phyloP scores from a whole-genome alignment of 2,113 vertebrate species.

The Cyprinodon brontotheroides region DNA sequence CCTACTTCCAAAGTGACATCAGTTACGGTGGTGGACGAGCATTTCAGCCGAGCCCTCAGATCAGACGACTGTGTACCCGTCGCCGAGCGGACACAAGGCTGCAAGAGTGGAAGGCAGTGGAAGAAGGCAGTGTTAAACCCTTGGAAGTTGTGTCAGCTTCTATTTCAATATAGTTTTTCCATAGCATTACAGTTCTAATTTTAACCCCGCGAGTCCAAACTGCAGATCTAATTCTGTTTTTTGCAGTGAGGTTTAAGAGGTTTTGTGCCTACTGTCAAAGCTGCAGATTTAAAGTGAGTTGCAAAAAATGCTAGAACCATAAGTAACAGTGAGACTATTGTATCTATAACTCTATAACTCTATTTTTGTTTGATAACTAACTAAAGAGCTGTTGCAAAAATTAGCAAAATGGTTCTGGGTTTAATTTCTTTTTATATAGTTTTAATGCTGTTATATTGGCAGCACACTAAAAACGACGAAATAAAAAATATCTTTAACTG shows the following conservation, averaged over 20 bases:
- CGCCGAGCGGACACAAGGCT: constrained; percentile 70
- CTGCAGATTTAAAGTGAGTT: neutral
- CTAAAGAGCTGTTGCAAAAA: too few relatives aligned
- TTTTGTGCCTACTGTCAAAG: too few relatives aligned
- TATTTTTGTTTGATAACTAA: too few relatives aligned
- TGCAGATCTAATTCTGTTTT: neutral
- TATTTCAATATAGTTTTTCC: neutral
- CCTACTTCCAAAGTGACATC: constrained; percentile 98
- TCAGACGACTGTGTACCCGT: constrained; percentile 84
- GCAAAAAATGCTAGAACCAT: neutral
- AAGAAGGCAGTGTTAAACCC: too few relatives aligned
- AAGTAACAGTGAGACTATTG: too few relatives aligned
- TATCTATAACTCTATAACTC: too few relatives aligned
- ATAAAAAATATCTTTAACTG: too few relatives aligned
- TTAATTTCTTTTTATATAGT: too few relatives aligned
- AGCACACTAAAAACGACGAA: too few relatives aligned
- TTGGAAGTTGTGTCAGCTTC: neutral
- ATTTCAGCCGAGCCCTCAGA: constrained; percentile 97
- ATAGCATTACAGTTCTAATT: neutral
- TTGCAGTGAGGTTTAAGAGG: too few relatives aligned
- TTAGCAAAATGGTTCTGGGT: too few relatives aligned
- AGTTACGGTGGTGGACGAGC: constrained; percentile 95
- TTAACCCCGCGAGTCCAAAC: neutral
- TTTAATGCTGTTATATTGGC: too few relatives aligned
- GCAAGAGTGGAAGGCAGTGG: constrained; percentile 50